Evolutionary conservation across 1,140 invertebrate genomes (phyloP), one percentile per base, ranked within the genome.

Genomic region (Melipona quadrifasciata): DNA sequence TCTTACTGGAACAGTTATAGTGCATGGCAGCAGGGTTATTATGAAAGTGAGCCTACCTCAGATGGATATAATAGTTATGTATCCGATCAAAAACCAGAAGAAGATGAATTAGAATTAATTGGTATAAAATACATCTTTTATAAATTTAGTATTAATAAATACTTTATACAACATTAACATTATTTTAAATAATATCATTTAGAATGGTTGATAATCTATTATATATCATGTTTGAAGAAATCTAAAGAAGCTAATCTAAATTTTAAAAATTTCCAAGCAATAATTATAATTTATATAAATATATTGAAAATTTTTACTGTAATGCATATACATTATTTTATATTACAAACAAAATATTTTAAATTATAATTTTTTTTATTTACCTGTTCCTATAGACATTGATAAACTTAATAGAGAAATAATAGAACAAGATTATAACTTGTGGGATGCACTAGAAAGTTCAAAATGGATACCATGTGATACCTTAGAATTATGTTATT

Each of bases 401-500:
- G 97, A 98, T 27, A 96, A 96, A 91, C 92, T 97, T 83, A 98
- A 98, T 91, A 95, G 96, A 84, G 97, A 98, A 84, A 95, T 96
- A 61, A 95, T 97, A 57, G 96, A 98, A 82, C 95, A 96, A 65
- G 97, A 97, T 90, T 95, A 96, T 70, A 96, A 96, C 84, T 93
- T 98, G 1, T 98, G 97, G 96, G 97, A 97, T 94, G 96, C 96
- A n/a, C 89, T 98, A 53, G 97, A 98, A 92, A 96, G 96, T 87
- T 97, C 97, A 6, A 97, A 97, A 89, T 98, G 97, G 97, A 93
- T 97, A 85, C 96, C 96, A 17, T 95, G 95, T 82, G 96, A 96
- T 68, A 95, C 96, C 55, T 84, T 96, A 83, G 96, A 96, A 92
- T 90, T 95, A 70, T 95, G 94, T 85, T 95, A 95, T 82, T 95